A percentile compares a stretch with the other conserved stretches of the same genome.
These are phyloP conservation scores for Protobothrops mucrosquamatus DNA, from an alignment of 2,113 vertebrate genomes.

Conservation along the genomic window DNA sequence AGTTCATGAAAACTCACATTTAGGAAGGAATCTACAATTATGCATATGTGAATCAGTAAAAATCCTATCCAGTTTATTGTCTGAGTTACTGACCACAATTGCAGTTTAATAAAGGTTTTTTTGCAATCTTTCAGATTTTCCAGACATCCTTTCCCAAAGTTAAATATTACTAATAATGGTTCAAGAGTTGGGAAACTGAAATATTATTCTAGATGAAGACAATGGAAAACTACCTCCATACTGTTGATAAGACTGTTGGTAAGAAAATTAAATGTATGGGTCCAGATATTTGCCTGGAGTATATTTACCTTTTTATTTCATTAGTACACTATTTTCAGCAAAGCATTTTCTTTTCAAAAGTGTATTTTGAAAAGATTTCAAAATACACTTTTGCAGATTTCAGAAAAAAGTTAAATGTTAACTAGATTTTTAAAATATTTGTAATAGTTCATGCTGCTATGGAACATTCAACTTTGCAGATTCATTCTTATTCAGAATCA, in stretches of 20 bases:
- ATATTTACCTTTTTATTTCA: background rate
- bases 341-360: background rate
- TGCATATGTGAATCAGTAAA: background rate
- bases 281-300: background rate
- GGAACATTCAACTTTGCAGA: background rate
- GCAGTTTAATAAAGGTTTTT: background rate
- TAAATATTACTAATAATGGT: background rate
- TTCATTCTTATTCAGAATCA: background rate
- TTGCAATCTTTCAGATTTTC: background rate
- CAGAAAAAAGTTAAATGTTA: background rate
- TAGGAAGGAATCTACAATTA: background rate
- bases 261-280: background rate
- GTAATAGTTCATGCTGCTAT: background rate
- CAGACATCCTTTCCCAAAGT: background rate
- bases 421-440: background rate
- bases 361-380: no score
- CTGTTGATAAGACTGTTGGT: background rate
- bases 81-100: background rate
- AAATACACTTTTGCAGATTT: background rate
- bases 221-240: background rate
- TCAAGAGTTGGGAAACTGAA: background rate
- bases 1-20: constrained; percentile 15
- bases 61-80: background rate
- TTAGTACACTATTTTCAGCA: background rate
- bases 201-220: background rate